Conservation (phyloP, 2,888 invertebrate species). For the Drosophila antonietae region DNA sequence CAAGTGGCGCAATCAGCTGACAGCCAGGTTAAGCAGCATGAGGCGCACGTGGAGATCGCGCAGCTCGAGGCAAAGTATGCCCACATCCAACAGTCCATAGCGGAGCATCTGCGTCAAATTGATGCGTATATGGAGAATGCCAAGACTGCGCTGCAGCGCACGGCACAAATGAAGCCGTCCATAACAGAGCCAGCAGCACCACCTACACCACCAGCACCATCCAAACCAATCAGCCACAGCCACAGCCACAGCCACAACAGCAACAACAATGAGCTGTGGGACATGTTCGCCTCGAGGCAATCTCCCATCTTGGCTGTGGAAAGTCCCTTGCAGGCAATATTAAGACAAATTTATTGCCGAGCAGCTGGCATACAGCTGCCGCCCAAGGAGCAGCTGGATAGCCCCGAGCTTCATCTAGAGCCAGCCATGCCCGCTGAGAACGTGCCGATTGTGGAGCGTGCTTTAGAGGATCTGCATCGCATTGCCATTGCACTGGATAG, state of each 20-base stretch:
- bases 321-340: constrained; percentile 78
- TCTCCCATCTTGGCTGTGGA: constrained; percentile 71
- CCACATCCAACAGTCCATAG: constrained; percentile 83
- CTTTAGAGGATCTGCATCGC: constrained; percentile 78
- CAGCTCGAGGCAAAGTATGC: constrained; percentile 81
- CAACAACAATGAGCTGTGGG: constrained; percentile 52
- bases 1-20: not conserved
- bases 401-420: not conserved
- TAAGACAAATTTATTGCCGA: constrained; percentile 72
- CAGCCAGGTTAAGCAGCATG: constrained; percentile 52
- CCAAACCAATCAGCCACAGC: constrained; percentile 7
- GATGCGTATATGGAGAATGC: constrained; percentile 83
- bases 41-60: constrained; percentile 73
- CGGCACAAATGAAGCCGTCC: constrained; percentile 47
- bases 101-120: constrained; percentile 83
- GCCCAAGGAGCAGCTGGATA: constrained; percentile 32
- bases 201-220: constrained; percentile 3
- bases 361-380: constrained; percentile 55
- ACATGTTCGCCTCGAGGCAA: constrained; percentile 53
- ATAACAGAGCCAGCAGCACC: constrained; percentile 18
- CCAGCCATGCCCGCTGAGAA: constrained; percentile 71
- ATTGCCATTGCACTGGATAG: constrained; percentile 64
- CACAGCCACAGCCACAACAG: constrained; percentile 5
- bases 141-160: constrained; percentile 80
- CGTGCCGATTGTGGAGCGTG: constrained; percentile 82